Conservation (phyloP, 1,140 invertebrate species). For the Sitophilus oryzae region DNA sequence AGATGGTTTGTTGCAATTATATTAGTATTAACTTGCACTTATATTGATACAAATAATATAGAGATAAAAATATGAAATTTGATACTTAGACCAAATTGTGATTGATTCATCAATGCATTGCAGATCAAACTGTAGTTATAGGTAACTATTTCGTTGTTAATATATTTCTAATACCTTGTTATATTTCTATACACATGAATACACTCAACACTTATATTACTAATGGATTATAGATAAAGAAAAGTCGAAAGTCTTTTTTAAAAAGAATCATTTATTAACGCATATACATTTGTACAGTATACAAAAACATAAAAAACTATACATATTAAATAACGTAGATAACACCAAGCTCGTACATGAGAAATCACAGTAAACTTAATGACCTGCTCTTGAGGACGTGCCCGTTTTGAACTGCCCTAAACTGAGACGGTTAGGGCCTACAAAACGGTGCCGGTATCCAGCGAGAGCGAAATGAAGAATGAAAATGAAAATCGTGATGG, state of each 20-base stretch:
- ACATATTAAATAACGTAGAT: slow-evolving; percentile 28
- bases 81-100: no score
- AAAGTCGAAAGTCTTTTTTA: slow-evolving; percentile 14
- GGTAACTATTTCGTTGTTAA: no score
- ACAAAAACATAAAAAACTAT: slow-evolving; percentile 22
- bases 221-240: no score
- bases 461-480: slow-evolving; percentile 17
- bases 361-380: slow-evolving; percentile 24
- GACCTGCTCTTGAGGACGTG: slow-evolving; percentile 10
- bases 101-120: no score
- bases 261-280: slow-evolving; percentile 28
- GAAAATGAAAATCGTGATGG: slow-evolving; percentile 19
- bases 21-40: no score
- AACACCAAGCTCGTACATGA: slow-evolving; percentile 27
- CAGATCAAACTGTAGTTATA: no score
- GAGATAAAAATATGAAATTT: no score
- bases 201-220: no score
- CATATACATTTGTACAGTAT: slow-evolving; percentile 28
- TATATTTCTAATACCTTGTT: no score
- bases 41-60: no score
- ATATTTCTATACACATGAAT: no score
- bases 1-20: no score
- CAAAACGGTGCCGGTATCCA: slow-evolving; percentile 12
- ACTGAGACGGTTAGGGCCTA: slow-evolving; percentile 19
- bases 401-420: slow-evolving; percentile 15